These are phyloP conservation scores for Hepsetus odoe DNA, from an alignment of 2,113 vertebrate species.

Conservation along the genomic window DNA sequence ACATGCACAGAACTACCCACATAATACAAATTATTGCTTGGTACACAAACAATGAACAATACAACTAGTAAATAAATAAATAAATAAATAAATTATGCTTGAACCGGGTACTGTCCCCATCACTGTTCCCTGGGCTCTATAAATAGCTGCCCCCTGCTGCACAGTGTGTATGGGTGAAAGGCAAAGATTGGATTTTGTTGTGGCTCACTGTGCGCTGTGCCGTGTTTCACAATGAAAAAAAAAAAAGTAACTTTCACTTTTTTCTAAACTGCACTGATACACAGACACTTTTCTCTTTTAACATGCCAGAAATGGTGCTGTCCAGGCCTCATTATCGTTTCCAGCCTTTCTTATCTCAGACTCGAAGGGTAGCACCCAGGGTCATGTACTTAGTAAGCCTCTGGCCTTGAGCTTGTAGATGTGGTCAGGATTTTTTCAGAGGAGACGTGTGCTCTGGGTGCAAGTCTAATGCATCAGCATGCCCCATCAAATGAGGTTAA, in stretches of 20 bases:
- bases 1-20: no score
- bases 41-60: no score
- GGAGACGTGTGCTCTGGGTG: constrained; percentile 55
- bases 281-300: not conserved
- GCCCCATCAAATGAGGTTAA: constrained; percentile 66
- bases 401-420: not conserved
- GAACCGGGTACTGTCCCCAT: no score
- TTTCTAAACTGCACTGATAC: not conserved
- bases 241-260: not conserved
- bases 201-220: no score
- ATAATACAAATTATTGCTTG: no score
- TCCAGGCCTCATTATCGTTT: constrained; percentile 16
- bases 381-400: constrained; percentile 11
- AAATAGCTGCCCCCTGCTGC: no score
- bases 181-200: no score
- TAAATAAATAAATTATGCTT: no score
- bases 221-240: no score
- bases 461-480: constrained; percentile 63
- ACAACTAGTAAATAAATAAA: no score
- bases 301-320: not conserved
- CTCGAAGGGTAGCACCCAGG: constrained; percentile 9
- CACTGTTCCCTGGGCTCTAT: no score
- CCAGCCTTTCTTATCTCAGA: constrained; percentile 1
- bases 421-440: constrained; percentile 48
- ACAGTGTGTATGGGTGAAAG: no score